Conservation (phyloP, 2,888 invertebrate genomes). For the Pimpla rufipes region DNA sequence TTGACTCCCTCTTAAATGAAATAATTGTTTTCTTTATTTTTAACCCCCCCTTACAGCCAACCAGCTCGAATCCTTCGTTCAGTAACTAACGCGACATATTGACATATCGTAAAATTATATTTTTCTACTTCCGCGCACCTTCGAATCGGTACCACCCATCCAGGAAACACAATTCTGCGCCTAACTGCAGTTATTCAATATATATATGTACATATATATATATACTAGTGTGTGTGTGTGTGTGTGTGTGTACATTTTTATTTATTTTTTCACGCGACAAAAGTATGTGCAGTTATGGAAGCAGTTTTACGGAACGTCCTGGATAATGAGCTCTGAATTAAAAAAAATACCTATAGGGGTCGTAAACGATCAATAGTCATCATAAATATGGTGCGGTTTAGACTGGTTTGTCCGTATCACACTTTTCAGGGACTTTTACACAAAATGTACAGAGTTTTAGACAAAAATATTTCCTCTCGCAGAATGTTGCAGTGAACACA, state of each 20-base stretch:
- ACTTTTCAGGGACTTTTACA: too few relatives aligned
- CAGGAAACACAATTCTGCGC: constrained; percentile 21
- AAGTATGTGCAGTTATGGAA: too few relatives aligned
- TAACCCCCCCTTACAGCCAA: background rate
- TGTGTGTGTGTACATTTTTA: background rate
- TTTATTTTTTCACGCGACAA: too few relatives aligned
- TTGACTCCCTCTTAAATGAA: constrained; percentile 76
- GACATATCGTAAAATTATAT: constrained; percentile 82
- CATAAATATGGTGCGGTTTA: too few relatives aligned
- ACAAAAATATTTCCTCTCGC: too few relatives aligned
- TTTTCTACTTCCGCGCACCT: constrained; percentile 79
- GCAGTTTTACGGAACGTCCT: too few relatives aligned
- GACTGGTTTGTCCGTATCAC: too few relatives aligned
- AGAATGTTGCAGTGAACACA: too few relatives aligned
- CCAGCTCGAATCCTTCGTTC: background rate
- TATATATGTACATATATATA: background rate
- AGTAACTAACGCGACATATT: constrained; percentile 62
- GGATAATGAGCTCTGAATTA: too few relatives aligned
- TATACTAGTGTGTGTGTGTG: background rate
- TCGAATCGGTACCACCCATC: constrained; percentile 17
- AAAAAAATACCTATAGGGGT: too few relatives aligned
- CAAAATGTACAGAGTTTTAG: too few relatives aligned
- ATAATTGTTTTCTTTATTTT: constrained; percentile 29
- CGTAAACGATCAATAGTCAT: too few relatives aligned
- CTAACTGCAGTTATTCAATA: constrained; percentile 1